phyloP scores from a whole-genome alignment of 2,797 vertebrate species.

The Hozukius guyotensis region DNA sequence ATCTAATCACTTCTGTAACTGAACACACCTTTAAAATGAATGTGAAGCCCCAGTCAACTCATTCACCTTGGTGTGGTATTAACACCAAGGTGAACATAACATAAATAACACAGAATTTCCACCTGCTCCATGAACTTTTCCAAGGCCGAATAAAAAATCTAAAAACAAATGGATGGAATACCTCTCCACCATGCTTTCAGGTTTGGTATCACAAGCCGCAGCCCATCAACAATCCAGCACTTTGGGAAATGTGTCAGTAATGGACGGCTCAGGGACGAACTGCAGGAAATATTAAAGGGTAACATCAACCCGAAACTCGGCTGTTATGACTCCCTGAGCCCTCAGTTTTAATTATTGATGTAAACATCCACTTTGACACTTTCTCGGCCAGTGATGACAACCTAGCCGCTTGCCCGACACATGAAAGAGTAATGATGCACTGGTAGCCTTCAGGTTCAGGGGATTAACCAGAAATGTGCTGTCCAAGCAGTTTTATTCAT shows the following conservation, averaged over 20 bases:
- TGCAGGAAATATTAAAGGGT: constrained; percentile 45
- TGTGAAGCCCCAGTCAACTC: neutral
- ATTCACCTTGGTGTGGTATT: neutral
- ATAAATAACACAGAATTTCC: neutral
- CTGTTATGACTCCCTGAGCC: constrained; percentile 50
- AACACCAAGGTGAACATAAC: neutral
- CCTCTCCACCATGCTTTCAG: neutral
- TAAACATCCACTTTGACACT: constrained; percentile 72
- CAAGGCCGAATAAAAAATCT: neutral
- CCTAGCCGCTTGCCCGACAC: constrained; percentile 37
- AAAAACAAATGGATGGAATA: neutral
- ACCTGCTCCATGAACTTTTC: neutral
- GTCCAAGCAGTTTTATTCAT: constrained; percentile 38
- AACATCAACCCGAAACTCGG: constrained; percentile 27
- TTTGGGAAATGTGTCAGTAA: constrained; percentile 35
- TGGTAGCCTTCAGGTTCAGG: constrained; percentile 44
- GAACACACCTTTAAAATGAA: neutral
- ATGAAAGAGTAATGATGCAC: constrained; percentile 72
- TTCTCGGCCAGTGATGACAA: constrained; percentile 61
- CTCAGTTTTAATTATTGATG: constrained; percentile 71
- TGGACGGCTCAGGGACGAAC: constrained; percentile 32
- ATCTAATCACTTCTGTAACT: neutral
- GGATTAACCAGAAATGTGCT: constrained; percentile 66
- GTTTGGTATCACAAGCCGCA: constrained; percentile 16
- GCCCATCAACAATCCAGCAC: constrained; percentile 23